Base-by-base conservation (phyloP, 2,888 invertebrate species). In the Chydorus sphaericus region DNA sequence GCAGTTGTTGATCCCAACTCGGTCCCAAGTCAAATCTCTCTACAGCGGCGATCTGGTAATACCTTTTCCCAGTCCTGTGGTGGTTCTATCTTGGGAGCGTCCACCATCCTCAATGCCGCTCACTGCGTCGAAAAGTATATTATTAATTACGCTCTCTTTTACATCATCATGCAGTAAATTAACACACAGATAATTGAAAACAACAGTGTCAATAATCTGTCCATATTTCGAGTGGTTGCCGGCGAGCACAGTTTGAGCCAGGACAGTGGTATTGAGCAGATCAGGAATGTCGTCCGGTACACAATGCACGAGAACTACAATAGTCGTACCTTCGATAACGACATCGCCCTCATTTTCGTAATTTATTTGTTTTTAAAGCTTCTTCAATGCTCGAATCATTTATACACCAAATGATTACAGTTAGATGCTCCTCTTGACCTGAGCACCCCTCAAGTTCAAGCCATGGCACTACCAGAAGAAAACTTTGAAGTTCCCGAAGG, bases 311-410 rank as follows among this genome's bases (percentile, higher is more conserved):
- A 50, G 31, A 5, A 31, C 50, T 50, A 50, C 50, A 28, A 4
- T n/a, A 11, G 10, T 10, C 36, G 36, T n/a, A 33, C 36, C n/a
- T 10, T 33, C n/a, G 36, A 33, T 20, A 71, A 84, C 63, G 85
- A 85, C 62, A 81, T 85, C 57, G 84, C 82, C 0, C 65, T 85
- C n/a, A 10, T 53, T 10, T 16, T 5, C n/a, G 53, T 37, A 53
- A 38, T n/a, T n/a, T n/a, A n/a, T n/a, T n/a, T n/a, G n/a, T n/a
- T n/a, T n/a, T n/a, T n/a, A n/a, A n/a, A n/a, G n/a, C n/a, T n/a
- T n/a, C n/a, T n/a, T n/a, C n/a, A n/a, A n/a, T n/a, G n/a, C n/a
- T n/a, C n/a, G n/a, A n/a, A n/a, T n/a, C n/a, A n/a, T n/a, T n/a
- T n/a, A n/a, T n/a, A n/a, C n/a, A n/a, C n/a, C n/a, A n/a, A n/a